Percentiles rank a stretch among this genome's conserved stretches.
phyloP scores from a whole-genome alignment of 2,888 invertebrate genomes.

The Eudasyphora cyanicolor region DNA sequence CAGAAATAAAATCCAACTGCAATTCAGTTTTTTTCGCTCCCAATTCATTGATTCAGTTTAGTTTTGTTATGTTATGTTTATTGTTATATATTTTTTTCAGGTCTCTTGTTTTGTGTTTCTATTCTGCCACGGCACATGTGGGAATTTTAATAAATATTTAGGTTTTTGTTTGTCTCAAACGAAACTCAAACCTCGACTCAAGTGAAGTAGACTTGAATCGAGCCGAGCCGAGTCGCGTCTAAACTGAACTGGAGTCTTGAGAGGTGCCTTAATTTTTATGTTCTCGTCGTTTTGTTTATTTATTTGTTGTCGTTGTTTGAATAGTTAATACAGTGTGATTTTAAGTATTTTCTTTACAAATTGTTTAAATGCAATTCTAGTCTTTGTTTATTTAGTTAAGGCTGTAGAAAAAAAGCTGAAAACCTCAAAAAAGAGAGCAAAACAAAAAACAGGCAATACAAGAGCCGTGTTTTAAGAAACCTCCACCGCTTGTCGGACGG shows the following conservation, averaged over 20 bases:
- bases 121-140: slow-evolving; percentile 41
- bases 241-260: not conserved
- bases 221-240: too few relatives aligned
- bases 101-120: not conserved
- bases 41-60: slow-evolving; percentile 11
- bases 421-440: too few relatives aligned
- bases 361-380: slow-evolving; percentile 52
- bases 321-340: slow-evolving; percentile 54
- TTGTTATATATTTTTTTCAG: slow-evolving; percentile 3
- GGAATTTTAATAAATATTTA: slow-evolving; percentile 55
- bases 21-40: not conserved
- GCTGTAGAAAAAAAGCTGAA: not conserved
- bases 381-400: slow-evolving; percentile 25
- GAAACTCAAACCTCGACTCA: not conserved
- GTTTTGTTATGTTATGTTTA: slow-evolving; percentile 7
- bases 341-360: slow-evolving; percentile 63
- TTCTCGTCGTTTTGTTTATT: slow-evolving; percentile 1
- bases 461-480: slow-evolving; percentile 5
- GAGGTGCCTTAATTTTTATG: not conserved
- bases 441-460: not conserved
- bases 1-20: not conserved
- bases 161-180: not conserved
- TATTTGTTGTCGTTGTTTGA: slow-evolving; percentile 11
- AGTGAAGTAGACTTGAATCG: too few relatives aligned
- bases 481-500: too few relatives aligned